Conservation (phyloP, 2,113 vertebrate genomes). For the Echinops telfairi region DNA sequence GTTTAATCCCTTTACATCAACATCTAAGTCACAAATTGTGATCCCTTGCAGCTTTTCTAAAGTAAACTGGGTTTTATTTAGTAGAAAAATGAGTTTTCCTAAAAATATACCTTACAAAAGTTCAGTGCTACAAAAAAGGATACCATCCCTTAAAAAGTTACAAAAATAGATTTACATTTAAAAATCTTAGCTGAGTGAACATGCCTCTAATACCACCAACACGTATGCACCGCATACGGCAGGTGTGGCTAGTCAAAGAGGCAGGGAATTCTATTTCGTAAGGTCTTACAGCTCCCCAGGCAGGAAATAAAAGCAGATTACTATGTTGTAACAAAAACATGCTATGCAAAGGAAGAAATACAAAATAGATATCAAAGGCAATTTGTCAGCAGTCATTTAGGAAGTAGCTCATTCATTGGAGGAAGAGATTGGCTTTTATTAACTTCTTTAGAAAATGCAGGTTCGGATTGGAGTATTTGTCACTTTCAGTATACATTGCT, state of each 20-base stretch:
- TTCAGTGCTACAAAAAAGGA: slow-evolving; percentile 62
- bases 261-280: slow-evolving; percentile 3
- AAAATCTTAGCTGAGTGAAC: slow-evolving; percentile 71
- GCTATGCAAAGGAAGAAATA: slow-evolving; percentile 44
- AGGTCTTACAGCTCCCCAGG: slow-evolving; percentile 10
- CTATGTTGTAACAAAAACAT: slow-evolving; percentile 56
- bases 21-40: slow-evolving; percentile 19
- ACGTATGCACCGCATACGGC: background rate
- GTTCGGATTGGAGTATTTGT: slow-evolving; percentile 2
- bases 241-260: slow-evolving; percentile 35
- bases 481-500: background rate
- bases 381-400: background rate
- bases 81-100: slow-evolving; percentile 67
- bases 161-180: slow-evolving; percentile 79
- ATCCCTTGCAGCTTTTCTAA: slow-evolving; percentile 36
- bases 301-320: slow-evolving; percentile 52
- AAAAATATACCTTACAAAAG: slow-evolving; percentile 73
- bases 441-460: slow-evolving; percentile 65
- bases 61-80: slow-evolving; percentile 46
- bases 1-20: slow-evolving; percentile 24
- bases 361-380: background rate
- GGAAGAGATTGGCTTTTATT: background rate
- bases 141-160: slow-evolving; percentile 63
- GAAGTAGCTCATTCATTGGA: background rate
- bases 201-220: slow-evolving; percentile 66